These are phyloP conservation scores for Arvicanthis niloticus DNA, from an alignment of 2,113 vertebrate genomes.

Conservation along the genomic window DNA sequence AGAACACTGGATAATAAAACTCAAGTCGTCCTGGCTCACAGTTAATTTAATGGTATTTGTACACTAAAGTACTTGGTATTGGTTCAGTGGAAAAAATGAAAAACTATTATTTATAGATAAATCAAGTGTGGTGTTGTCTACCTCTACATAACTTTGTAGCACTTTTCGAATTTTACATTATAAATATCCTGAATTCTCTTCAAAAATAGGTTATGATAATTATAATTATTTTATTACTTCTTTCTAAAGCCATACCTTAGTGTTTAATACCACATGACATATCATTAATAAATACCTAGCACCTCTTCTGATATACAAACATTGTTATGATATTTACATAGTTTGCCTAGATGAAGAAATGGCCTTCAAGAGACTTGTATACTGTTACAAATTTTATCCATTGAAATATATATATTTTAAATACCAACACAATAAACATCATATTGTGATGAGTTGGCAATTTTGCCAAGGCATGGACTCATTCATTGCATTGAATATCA, in stretches of 20 bases:
- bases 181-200: background rate
- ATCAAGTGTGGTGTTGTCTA: background rate
- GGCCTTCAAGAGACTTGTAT: background rate
- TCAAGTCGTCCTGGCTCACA: background rate
- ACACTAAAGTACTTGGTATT: background rate
- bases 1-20: conserved; percentile 36
- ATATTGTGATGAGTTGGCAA: background rate
- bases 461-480: background rate
- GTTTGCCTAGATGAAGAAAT: background rate
- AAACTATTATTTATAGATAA: background rate
- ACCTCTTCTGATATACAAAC: background rate
- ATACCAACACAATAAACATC: background rate
- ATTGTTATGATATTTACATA: background rate
- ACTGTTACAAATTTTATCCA: background rate
- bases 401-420: background rate
- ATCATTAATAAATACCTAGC: background rate
- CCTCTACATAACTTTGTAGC: background rate
- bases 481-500: background rate
- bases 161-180: background rate
- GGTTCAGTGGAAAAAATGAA: background rate
- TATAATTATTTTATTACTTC: background rate
- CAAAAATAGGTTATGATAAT: background rate
- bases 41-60: background rate
- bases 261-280: background rate
- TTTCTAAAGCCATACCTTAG: background rate